These are phyloP conservation scores for Prunella strophiata DNA, from an alignment of 2,797 vertebrate species.

Conservation along the genomic window DNA sequence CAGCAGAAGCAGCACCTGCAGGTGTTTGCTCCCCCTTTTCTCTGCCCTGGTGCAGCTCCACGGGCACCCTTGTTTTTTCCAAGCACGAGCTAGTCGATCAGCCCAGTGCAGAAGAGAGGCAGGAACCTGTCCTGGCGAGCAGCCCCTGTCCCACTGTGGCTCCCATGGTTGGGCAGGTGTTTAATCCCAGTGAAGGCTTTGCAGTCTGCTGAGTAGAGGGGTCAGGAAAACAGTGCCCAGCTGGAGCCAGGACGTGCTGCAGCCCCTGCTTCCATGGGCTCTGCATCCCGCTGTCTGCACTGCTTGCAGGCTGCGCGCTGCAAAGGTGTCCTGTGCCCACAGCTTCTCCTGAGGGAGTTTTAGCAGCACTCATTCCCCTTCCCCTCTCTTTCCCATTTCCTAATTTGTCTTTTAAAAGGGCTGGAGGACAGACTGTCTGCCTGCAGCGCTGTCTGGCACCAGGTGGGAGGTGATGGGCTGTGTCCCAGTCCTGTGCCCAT, in stretches of 20 bases:
- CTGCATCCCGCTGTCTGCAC: rapidly evolving
- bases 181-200: neutral
- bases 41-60: neutral
- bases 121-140: neutral
- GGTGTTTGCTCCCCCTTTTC: neutral
- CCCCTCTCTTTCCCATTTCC: neutral
- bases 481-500: neutral
- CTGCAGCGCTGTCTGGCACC: neutral
- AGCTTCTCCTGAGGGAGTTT: neutral
- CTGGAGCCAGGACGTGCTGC: neutral
- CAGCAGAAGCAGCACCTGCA: neutral
- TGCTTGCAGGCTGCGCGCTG: rapidly evolving
- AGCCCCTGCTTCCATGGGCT: neutral
- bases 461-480: neutral
- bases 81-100: neutral
- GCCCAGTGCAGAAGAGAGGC: neutral
- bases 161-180: neutral
- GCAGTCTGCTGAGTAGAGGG: neutral
- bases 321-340: rapidly evolving
- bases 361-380: neutral
- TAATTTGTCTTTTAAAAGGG: neutral
- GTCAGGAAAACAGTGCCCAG: neutral
- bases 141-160: neutral
- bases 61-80: neutral
- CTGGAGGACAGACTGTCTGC: neutral